Percentiles rank a stretch among this genome's conserved stretches.
Evolutionary conservation across 37 sponge, comb jelly and placozoan genomes (phyloP).

Genomic region (Eunapius fragilis): DNA sequence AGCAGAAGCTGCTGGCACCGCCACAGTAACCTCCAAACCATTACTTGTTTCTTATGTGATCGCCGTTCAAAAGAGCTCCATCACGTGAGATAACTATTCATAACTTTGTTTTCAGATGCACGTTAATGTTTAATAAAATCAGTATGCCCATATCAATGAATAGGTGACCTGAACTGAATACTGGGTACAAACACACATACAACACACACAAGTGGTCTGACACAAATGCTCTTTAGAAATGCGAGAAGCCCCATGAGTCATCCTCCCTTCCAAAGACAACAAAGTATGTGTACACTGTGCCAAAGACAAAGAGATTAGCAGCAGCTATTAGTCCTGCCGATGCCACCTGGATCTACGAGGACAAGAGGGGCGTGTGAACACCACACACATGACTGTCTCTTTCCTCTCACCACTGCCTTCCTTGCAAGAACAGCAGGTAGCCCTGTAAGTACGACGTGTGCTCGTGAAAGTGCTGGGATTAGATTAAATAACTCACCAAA

Average conservation of each 20-base stretch:
- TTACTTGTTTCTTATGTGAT: neutral
- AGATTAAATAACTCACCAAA: slow-evolving; percentile 58
- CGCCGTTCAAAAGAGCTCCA: neutral
- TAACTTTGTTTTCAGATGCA: too few species aligned
- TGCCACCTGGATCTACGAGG: slow-evolving; percentile 44
- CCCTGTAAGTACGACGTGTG: slow-evolving; percentile 23
- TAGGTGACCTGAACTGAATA: neutral
- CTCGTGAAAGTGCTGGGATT: neutral
- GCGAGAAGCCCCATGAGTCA: slow-evolving; percentile 20
- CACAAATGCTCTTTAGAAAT: neutral
- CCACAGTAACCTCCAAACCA: neutral
- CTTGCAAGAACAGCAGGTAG: slow-evolving; percentile 70
- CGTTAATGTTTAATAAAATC: too few species aligned
- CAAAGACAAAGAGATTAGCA: slow-evolving; percentile 73
- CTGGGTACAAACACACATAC: neutral
- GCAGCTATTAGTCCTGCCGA: slow-evolving; percentile 51
- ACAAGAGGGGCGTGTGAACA: too few species aligned
- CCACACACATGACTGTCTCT: neutral
- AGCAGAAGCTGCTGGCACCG: neutral
- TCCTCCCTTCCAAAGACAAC: slow-evolving; percentile 56
- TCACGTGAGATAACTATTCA: neutral
- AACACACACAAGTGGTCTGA: neutral
- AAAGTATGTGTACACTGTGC: slow-evolving; percentile 74
- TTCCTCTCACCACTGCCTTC: slow-evolving; percentile 46
- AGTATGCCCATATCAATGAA: neutral